Base-by-base conservation (phyloP, 2,888 invertebrate genomes). In the Agonopterix heracliana region DNA sequence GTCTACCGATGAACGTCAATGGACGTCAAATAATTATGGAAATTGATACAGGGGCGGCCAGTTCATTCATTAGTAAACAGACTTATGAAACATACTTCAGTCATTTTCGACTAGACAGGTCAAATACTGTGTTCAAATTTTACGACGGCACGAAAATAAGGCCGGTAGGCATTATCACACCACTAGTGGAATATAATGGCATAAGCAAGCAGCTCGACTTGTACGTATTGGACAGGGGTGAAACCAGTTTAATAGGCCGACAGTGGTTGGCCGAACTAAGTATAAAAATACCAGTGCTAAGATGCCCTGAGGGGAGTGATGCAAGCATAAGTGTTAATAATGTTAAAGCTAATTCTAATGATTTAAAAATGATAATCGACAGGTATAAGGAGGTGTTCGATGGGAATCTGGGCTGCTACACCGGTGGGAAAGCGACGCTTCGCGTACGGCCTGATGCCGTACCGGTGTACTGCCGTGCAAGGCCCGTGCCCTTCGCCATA, bases 241-340 rank as follows among this genome's bases (percentile, higher is more conserved):
- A 45, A 3, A 53, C 54, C 1, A 43, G 45, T 4, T 45, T 55
- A 35, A 44, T 55, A 34, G 52, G 54, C 1, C 40, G 52, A 10
- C 54, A 53, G 12, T 53, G 52, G 51, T 12, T 54, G 12, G n/a
- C 50, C 8, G 54, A 55, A 34, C 14, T 52, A 11, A 34, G 45
- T 9, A 48, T 54, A n/a, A 9, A 46, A n/a, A 17, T 49, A 8
- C 51, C 51, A 4, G 41, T n/a, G 7, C n/a, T 40, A 35, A 35
- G 35, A 8, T 35, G 9, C 9, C 5, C 13, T 5, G 9, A n/a
- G 7, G 7, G 9, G 7, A 35, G 35, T 5, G 35, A 35, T 35
- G 35, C 9, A 35, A 9, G 5, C n/a, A n/a, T 9, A 11, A 11
- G n/a, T 9, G 11, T 40, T 9, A 40, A 40, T n/a, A n/a, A 11